Conservation (phyloP, 53 echinoderm and acorn worm genomes). For the Astropecten irregularis region DNA sequence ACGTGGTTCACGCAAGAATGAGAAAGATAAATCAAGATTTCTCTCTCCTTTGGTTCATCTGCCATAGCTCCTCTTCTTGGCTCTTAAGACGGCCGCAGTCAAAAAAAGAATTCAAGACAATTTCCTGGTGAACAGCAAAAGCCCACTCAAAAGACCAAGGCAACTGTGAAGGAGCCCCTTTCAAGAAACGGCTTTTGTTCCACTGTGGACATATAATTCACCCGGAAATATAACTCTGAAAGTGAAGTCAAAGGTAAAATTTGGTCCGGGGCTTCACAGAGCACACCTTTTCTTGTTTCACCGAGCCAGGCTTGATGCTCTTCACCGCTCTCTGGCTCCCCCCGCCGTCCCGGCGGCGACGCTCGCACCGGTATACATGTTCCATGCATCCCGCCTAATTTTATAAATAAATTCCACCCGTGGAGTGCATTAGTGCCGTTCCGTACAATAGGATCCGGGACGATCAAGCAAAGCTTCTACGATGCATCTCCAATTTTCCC, state of each 20-base stretch:
- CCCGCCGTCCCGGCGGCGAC: too few species aligned
- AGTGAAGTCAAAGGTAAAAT: slow-evolving; percentile 33
- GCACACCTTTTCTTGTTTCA: slow-evolving; percentile 28
- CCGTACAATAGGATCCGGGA: slow-evolving; percentile 25
- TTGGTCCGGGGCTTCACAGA: slow-evolving; percentile 9
- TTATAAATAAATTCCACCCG: slow-evolving; percentile 48
- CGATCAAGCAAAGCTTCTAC: slow-evolving; percentile 11
- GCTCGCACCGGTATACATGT: not conserved
- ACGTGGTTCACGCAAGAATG: slow-evolving; percentile 32
- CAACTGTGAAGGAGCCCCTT: slow-evolving; percentile 33
- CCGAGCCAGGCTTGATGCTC: too few species aligned
- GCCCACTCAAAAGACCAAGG: slow-evolving; percentile 34
- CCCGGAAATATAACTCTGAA: not conserved
- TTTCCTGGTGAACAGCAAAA: slow-evolving; percentile 36
- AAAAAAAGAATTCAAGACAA: slow-evolving; percentile 48
- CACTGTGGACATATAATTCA: slow-evolving; percentile 31
- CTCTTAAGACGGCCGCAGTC: slow-evolving; percentile 9
- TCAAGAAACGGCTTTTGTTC: slow-evolving; percentile 47
- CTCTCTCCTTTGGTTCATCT: not conserved
- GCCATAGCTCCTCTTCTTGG: not conserved
- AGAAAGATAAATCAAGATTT: slow-evolving; percentile 10
- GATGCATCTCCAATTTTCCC: slow-evolving; percentile 31
- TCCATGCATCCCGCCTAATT: slow-evolving; percentile 29
- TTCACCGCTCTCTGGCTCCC: too few species aligned
- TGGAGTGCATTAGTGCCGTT: slow-evolving; percentile 48